phyloP scores from a whole-genome alignment of 2,888 invertebrate genomes.

The Erebia epiphron region DNA sequence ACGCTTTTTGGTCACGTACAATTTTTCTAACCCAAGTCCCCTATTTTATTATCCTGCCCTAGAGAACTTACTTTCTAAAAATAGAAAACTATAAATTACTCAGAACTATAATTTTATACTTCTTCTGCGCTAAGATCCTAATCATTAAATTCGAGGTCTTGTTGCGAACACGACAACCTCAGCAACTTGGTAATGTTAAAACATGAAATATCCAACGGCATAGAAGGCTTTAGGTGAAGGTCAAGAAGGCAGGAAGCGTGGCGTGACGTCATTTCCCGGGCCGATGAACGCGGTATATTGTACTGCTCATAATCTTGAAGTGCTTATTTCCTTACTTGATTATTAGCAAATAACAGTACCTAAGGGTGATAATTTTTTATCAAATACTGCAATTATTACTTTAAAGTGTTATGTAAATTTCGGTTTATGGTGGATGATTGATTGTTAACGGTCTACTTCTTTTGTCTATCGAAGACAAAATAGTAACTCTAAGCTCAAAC shows the following conservation, averaged over 20 bases:
- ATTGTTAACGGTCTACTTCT: too few species aligned
- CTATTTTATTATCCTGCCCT: too few species aligned
- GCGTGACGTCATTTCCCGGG: constrained; percentile 73
- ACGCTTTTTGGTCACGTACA: too few species aligned
- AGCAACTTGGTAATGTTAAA: constrained; percentile 7
- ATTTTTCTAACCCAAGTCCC: too few species aligned
- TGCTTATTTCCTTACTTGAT: constrained; percentile 26
- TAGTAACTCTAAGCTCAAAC: too few species aligned
- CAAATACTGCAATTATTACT: neutral
- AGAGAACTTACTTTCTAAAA: too few species aligned
- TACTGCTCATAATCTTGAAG: constrained; percentile 20
- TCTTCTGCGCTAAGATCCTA: neutral
- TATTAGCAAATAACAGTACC: constrained; percentile 20
- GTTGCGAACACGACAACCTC: neutral
- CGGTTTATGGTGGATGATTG: neutral
- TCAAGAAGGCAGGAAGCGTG: constrained; percentile 60
- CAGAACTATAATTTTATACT: neutral
- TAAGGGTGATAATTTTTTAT: constrained; percentile 22
- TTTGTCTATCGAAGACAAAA: too few species aligned
- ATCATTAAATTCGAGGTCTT: constrained; percentile 2
- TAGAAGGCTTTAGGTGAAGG: constrained; percentile 70
- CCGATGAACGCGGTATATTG: constrained; percentile 57
- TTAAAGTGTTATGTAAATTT: neutral
- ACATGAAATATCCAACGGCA: constrained; percentile 20
- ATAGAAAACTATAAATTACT: neutral